Conservation (phyloP, 2,888 invertebrate species). For the Polydrusus cervinus region DNA sequence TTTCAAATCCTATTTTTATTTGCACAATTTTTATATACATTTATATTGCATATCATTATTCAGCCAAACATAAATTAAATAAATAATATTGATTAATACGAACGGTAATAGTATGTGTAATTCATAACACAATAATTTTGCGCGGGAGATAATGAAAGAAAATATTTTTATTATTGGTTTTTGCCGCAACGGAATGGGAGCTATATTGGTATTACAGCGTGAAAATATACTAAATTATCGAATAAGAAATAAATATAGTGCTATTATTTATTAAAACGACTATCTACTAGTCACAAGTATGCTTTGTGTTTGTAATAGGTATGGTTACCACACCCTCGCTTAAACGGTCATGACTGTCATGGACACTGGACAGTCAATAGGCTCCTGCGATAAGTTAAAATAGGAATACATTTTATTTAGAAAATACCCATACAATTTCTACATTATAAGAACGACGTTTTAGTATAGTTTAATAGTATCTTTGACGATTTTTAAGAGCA, state of each 20-base stretch:
- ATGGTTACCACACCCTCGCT: conserved; percentile 35
- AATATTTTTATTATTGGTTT: conserved; percentile 39
- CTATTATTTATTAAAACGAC: conserved; percentile 42
- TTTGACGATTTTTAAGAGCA: no score
- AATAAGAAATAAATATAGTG: conserved; percentile 42
- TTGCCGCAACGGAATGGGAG: conserved; percentile 39
- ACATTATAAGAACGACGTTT: no score
- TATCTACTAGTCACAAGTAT: conserved; percentile 38
- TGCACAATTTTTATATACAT: not conserved
- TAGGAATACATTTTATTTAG: not conserved
- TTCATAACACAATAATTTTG: conserved; percentile 45
- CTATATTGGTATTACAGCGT: conserved; percentile 42
- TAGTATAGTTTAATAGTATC: no score
- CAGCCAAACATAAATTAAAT: conserved; percentile 26
- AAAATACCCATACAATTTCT: not conserved
- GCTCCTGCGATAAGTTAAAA: not conserved
- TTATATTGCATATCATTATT: conserved; percentile 25
- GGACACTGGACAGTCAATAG: not conserved
- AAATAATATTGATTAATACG: conserved; percentile 48
- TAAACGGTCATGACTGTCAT: conserved; percentile 5
- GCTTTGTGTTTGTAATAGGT: conserved; percentile 42
- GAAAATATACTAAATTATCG: conserved; percentile 45
- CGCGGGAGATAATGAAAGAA: conserved; percentile 48
- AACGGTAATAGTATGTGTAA: conserved; percentile 41
- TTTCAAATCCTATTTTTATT: not conserved